Base-by-base conservation (phyloP, 2,888 invertebrate genomes). In the Cloeon dipterum region DNA sequence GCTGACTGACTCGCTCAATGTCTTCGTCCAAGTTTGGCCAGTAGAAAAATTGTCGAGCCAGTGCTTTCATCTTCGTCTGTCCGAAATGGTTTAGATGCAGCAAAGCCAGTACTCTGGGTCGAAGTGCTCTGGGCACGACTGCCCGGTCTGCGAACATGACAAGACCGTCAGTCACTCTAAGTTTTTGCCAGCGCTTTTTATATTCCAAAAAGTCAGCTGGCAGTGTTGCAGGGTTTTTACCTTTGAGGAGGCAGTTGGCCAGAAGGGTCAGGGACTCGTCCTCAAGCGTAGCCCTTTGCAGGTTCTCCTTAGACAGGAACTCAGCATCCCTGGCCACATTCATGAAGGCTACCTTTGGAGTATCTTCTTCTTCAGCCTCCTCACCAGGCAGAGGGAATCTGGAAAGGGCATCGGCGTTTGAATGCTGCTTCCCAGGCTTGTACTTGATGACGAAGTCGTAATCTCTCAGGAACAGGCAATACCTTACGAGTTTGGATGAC, bases 391-490 rank as follows among this genome's bases (percentile, higher is more conserved):
- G n/a, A n/a, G n/a, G n/a, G n/a, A n/a, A n/a, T n/a, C n/a, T n/a
- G n/a, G n/a, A n/a, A n/a, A n/a, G n/a, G n/a, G n/a, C n/a, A n/a
- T 20, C 36, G 13, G 11, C 36, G 25, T 11, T n/a, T n/a, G n/a
- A 36, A 20, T 10, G 14, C 14, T 40, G 53, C 51, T 13, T 50
- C 50, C 39, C 52, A 47, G 2, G 44, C 47, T 41, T 49, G 49
- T 5, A 43, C 34, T 2, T 32, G 32, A 54, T 48, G 5, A 41
- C 40, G 43, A 50, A 53, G 33, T 49, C 42, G 40, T 54, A 57
- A 4, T 45, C 50, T 3, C 51, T 45, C 20, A 57, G 40, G 3
- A 44, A 42, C 16, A 44, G 35, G 17, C 52, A 50, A 46, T 47
- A 54, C 29, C 47, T 41, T 44, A 47, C 51, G 41, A 50, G 43